Evolutionary conservation across 2,797 vertebrate genomes (phyloP).

Genomic region (Pseudomugil tenellus): DNA sequence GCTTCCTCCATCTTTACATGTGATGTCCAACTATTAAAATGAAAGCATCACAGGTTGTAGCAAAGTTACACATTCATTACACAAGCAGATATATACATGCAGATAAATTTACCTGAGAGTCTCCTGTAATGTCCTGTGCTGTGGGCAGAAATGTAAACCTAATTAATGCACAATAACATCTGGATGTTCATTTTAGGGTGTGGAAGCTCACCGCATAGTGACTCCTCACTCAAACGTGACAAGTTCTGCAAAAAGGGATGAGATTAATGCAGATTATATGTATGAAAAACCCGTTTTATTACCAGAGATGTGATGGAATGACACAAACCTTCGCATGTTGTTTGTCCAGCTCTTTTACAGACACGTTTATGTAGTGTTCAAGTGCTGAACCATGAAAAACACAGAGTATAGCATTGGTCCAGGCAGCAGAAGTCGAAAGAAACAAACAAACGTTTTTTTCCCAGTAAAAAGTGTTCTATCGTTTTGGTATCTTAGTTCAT

Average conservation of each 20-base stretch:
- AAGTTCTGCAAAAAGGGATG: constrained; percentile 48
- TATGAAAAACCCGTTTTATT: no score
- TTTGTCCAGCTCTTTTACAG: constrained; percentile 19
- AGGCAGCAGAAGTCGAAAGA: not conserved
- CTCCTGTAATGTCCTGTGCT: constrained; percentile 43
- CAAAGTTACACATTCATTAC: not conserved
- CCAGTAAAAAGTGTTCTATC: not conserved
- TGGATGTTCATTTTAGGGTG: not conserved
- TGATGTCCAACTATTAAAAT: constrained; percentile 50
- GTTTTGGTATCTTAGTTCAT: not conserved
- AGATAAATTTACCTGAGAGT: constrained; percentile 41
- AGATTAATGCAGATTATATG: not conserved
- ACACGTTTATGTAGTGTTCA: constrained; percentile 10
- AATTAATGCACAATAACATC: not conserved
- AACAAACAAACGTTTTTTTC: not conserved
- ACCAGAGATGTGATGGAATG: not conserved
- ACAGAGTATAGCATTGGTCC: constrained; percentile 10
- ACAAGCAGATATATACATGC: not conserved
- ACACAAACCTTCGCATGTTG: constrained; percentile 56
- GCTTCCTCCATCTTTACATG: not conserved
- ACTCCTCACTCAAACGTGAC: constrained; percentile 29
- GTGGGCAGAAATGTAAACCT: constrained; percentile 12
- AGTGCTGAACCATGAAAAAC: constrained; percentile 44
- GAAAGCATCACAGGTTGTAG: not conserved
- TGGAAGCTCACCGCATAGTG: constrained; percentile 46